Percentiles rank a stretch among this genome's conserved stretches.
Conservation (phyloP, 2,113 vertebrate genomes). For the Chrysemys picta region DNA sequence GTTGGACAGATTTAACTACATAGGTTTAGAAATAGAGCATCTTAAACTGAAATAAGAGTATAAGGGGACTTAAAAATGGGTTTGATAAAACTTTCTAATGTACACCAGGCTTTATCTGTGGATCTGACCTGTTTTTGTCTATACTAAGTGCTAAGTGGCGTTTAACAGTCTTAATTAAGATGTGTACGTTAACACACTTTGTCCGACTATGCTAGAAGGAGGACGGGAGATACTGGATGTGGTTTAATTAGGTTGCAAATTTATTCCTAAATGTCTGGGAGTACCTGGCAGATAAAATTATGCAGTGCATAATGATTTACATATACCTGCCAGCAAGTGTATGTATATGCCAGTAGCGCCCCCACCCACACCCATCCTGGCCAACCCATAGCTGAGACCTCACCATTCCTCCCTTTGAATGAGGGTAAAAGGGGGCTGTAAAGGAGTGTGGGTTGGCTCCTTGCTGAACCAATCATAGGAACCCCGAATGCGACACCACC, state of each 20-base stretch:
- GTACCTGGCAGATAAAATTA: too few species aligned
- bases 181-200: not conserved
- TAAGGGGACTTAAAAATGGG: too few species aligned
- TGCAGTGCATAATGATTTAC: too few species aligned
- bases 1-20: not conserved
- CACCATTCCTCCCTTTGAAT: not conserved
- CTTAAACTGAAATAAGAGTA: not conserved
- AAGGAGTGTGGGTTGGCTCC: not conserved
- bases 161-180: not conserved
- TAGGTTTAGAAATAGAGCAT: not conserved
- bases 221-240: too few species aligned
- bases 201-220: too few species aligned
- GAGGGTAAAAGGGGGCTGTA: not conserved
- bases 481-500: rapidly evolving
- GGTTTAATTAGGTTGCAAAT: too few species aligned
- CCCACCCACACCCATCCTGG: too few species aligned
- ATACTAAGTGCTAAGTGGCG: not conserved
- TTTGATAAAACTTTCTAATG: not conserved
- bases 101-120: not conserved
- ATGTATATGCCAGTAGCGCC: too few species aligned
- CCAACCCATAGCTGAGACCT: too few species aligned
- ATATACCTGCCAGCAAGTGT: too few species aligned
- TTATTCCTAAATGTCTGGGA: too few species aligned
- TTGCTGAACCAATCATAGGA: not conserved
- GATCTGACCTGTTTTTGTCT: not conserved